phyloP scores from a whole-genome alignment of 2,797 vertebrate species.

The Halcyon chelicuti region DNA sequence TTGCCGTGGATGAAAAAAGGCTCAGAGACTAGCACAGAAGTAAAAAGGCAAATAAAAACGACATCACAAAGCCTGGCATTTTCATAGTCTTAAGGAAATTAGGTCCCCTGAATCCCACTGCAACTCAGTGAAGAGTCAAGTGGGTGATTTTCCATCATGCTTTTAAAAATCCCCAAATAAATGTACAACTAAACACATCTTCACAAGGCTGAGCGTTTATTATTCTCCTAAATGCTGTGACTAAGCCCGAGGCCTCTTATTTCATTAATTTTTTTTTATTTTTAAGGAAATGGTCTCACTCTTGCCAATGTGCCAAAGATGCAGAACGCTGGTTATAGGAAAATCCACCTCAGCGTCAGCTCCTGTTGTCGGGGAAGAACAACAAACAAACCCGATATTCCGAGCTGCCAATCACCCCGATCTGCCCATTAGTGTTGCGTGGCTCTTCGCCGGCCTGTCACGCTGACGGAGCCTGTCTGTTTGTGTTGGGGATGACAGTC shows the following conservation, averaged over 20 bases:
- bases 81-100: constrained; percentile 9
- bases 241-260: neutral
- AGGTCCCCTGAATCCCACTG: neutral
- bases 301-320: neutral
- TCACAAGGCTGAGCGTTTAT: neutral
- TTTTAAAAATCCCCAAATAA: constrained; percentile 24
- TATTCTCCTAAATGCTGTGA: neutral
- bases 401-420: neutral
- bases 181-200: neutral
- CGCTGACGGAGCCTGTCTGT: neutral
- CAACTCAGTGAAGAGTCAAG: neutral
- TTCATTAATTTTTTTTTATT: neutral
- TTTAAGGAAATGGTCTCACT: neutral
- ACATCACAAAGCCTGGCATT: neutral
- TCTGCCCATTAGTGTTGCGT: neutral
- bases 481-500: neutral
- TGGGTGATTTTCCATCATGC: constrained; percentile 1
- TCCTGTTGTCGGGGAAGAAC: neutral
- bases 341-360: neutral
- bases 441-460: neutral
- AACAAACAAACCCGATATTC: neutral
- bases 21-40: neutral
- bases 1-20: neutral
- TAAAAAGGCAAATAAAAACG: constrained; percentile 24
- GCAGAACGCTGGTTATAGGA: neutral